Percentiles rank a stretch among this genome's conserved stretches.
These are phyloP conservation scores for Tympanuchus pallidicinctus DNA, from an alignment of 2,113 vertebrate genomes.

Conservation along the genomic window DNA sequence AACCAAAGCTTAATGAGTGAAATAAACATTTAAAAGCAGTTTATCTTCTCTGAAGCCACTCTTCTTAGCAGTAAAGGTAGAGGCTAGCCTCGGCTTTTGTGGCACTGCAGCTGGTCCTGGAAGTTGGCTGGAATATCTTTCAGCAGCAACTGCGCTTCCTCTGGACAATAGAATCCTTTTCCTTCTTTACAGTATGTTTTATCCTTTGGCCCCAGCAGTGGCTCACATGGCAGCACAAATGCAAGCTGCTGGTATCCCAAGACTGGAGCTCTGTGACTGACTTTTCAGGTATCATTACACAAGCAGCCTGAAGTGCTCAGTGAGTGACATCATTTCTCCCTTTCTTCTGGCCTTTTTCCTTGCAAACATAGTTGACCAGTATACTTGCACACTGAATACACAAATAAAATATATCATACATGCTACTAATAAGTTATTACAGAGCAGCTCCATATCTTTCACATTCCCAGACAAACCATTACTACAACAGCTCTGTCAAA, in stretches of 20 bases:
- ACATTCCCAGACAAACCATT: not conserved
- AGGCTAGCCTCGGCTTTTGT: not conserved
- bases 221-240: slow-evolving; percentile 50
- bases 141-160: slow-evolving; percentile 41
- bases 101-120: slow-evolving; percentile 31
- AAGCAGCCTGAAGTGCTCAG: not conserved
- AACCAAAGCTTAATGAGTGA: not conserved
- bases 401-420: not conserved
- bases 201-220: not conserved
- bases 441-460: not conserved
- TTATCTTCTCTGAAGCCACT: not conserved
- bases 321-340: not conserved
- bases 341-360: not conserved
- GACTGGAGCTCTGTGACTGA: not conserved
- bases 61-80: not conserved
- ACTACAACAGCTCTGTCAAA: not conserved
- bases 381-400: not conserved
- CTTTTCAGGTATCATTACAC: not conserved
- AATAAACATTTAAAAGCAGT: not conserved
- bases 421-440: not conserved
- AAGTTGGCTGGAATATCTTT: slow-evolving; percentile 22
- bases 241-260: not conserved
- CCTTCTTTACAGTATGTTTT: not conserved
- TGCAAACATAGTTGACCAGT: not conserved
- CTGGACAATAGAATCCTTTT: slow-evolving; percentile 50